phyloP scores from a whole-genome alignment of 2,797 vertebrate genomes.

The Todus mexicanus region DNA sequence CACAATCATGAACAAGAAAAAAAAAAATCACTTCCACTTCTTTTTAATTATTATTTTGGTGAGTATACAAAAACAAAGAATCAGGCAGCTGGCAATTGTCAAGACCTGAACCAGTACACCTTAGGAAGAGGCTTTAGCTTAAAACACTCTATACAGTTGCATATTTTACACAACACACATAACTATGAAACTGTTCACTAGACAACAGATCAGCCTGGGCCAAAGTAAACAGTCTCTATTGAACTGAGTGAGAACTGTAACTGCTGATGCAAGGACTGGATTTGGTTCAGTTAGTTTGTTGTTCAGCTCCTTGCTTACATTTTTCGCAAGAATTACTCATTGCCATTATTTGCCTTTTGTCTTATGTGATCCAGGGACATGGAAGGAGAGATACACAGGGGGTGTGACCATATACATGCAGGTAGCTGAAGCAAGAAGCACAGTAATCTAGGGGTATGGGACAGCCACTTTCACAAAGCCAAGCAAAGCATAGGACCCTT shows the following conservation, averaged over 20 bases:
- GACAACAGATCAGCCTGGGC: not conserved
- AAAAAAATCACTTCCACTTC: not conserved
- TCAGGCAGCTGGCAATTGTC: not conserved
- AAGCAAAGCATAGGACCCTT: not conserved
- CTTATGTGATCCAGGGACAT: not conserved
- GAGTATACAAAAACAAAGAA: constrained; percentile 38
- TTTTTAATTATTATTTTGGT: constrained; percentile 45
- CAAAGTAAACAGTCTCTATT: not conserved
- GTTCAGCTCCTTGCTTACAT: not conserved
- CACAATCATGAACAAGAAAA: not conserved
- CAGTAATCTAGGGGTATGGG: not conserved
- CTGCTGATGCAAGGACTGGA: not conserved
- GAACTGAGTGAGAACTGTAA: not conserved
- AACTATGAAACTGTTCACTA: not conserved
- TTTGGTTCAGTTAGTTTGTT: not conserved
- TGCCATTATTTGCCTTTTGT: not conserved
- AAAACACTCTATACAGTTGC: not conserved
- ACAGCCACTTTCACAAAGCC: not conserved
- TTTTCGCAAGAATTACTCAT: not conserved
- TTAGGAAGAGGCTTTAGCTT: not conserved
- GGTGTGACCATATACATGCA: not conserved
- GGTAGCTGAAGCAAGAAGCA: not conserved
- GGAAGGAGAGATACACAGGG: not conserved
- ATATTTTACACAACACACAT: not conserved
- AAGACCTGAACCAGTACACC: not conserved